Base-by-base conservation (phyloP, 2,113 vertebrate species). In the Lampris megalopsis region DNA sequence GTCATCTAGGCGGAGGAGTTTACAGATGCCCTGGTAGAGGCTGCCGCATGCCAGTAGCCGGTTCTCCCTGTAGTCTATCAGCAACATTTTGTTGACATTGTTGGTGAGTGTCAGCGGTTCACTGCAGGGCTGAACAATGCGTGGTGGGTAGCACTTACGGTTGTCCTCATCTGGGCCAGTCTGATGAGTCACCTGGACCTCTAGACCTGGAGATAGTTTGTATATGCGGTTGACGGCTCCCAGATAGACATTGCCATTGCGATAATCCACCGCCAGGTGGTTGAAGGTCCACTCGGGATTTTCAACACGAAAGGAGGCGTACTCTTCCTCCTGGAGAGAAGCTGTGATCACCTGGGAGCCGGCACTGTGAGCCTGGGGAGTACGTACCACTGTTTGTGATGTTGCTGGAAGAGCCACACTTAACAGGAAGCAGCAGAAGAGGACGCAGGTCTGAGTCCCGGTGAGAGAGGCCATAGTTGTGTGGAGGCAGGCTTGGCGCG, bases 91-190 rank as follows among this genome's bases (percentile, higher is more conserved):
- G 91, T 99, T 99, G 79, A 99, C 94, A 36, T 99, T 99, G 92
- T 99, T 97, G 74, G 97, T 99, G 82, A 94, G 94, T 0, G 94
- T 94, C 75, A 99, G 92, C 1, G 96, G 96, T 78, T 99, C 97
- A 0, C 96, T 95, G 92, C 98, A 99, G 1, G 97, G 97, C 91
- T 99, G 98, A 49, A 99, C 98, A 0, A 99, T 96, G 71, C 95
- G 96, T 4, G 98, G 98, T 1, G 98, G 98, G 80, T 99, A 99
- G 86, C 98, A 99, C 83, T 99, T 98, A 65, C 97, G 97, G 89
- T 99, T 99, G 87, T 99, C 98, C n/a, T 97, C 96, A 0, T 98
- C 98, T 0, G 98, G 98, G 62, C 98, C 98, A 0, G 98, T 99
- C 87, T 98, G 95, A 35, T 99, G 98, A 6, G 94, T 96, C 75